Conservation (phyloP, 1,140 invertebrate genomes). For the Oreohelix idahoensis region DNA sequence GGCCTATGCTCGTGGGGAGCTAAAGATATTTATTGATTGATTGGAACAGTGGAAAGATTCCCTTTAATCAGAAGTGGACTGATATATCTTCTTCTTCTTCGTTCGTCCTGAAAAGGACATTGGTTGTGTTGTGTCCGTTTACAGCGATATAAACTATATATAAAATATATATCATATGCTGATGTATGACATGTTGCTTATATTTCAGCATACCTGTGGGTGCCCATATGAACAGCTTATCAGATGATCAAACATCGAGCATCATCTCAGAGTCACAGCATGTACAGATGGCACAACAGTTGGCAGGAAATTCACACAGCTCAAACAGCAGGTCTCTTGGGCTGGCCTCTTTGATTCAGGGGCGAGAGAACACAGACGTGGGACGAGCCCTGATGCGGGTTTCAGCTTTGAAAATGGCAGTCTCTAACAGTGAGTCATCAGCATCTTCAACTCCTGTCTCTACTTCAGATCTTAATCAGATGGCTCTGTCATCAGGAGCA, state of each 20-base stretch:
- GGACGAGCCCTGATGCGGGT: constrained; percentile 15
- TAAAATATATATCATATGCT: too few species aligned
- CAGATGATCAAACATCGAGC: background rate
- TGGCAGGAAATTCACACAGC: constrained; percentile 76
- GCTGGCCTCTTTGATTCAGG: constrained; percentile 85
- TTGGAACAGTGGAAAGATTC: too few species aligned
- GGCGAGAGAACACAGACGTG: constrained; percentile 73
- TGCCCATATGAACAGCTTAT: constrained; percentile 59
- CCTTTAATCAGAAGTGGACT: too few species aligned
- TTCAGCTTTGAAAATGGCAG: constrained; percentile 2
- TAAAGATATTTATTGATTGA: too few species aligned
- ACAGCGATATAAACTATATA: too few species aligned
- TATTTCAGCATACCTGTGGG: background rate
- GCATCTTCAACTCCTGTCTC: background rate
- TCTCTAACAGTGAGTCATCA: constrained; percentile 20
- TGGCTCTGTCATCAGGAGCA: background rate
- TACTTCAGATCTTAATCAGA: constrained; percentile 11
- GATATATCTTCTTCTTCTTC: too few species aligned
- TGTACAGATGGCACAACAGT: background rate
- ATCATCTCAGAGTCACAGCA: background rate
- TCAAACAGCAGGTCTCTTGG: constrained; percentile 86
- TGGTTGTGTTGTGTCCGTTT: too few species aligned
- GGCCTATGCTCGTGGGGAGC: too few species aligned
- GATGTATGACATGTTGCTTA: too few species aligned
- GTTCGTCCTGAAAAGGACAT: too few species aligned